Conservation (phyloP, 1,140 invertebrate genomes). For the Scaptodrosophila lebanonensis region DNA sequence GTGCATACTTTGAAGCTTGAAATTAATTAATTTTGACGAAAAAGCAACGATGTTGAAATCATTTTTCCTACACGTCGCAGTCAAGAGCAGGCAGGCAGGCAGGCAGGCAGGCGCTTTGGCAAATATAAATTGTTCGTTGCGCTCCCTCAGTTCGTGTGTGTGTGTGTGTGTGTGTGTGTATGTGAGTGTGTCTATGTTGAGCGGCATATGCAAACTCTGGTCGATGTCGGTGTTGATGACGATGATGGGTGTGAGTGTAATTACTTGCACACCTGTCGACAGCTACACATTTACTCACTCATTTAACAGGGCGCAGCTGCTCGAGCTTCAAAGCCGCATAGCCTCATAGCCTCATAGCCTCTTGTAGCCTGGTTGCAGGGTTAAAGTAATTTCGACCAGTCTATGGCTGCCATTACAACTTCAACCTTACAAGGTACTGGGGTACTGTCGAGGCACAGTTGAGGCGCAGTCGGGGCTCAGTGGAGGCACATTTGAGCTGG, state of each 20-base stretch:
- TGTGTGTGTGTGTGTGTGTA: constrained; percentile 7
- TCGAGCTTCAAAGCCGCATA: neutral
- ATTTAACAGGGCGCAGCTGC: constrained; percentile 50
- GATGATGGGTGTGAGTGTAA: constrained; percentile 66
- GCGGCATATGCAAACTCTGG: neutral
- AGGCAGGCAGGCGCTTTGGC: constrained; percentile 49
- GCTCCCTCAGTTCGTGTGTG: constrained; percentile 25
- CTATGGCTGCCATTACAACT: constrained; percentile 59
- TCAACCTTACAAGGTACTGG: neutral
- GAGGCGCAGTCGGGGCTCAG: no score
- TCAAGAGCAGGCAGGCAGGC: constrained; percentile 18
- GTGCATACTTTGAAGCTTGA: constrained; percentile 38
- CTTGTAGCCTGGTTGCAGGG: constrained; percentile 20
- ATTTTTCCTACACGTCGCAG: constrained; percentile 43
- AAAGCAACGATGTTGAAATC: constrained; percentile 58
- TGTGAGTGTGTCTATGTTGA: no score
- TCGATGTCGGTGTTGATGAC: constrained; percentile 6
- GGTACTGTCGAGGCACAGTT: no score
- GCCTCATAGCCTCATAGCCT: neutral
- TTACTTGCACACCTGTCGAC: constrained; percentile 74
- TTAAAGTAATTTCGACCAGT: constrained; percentile 68
- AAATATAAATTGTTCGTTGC: constrained; percentile 72
- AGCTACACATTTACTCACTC: constrained; percentile 72
- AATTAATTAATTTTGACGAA: constrained; percentile 75
- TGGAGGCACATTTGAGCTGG: no score